A percentile compares a stretch with the other conserved stretches of the same genome.
Evolutionary conservation across 2,888 invertebrate genomes (phyloP).

Genomic region (Cantharis nigra): DNA sequence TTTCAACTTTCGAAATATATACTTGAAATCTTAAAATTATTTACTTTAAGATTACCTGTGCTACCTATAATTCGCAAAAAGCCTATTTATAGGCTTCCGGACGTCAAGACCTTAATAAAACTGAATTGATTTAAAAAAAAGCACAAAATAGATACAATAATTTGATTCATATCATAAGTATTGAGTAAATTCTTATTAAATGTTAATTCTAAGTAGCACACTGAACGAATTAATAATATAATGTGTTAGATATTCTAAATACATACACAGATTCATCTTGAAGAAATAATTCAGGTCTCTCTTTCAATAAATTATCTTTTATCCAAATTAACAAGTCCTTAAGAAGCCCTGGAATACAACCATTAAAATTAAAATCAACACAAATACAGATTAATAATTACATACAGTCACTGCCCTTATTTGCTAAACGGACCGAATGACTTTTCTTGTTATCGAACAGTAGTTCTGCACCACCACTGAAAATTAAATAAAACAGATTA

Average conservation of each 20-base stretch:
- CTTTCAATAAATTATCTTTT: slow-evolving; percentile 79
- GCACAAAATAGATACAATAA: too few relatives aligned
- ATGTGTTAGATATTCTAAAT: neutral
- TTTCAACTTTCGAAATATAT: too few relatives aligned
- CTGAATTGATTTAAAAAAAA: too few relatives aligned
- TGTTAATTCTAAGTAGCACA: neutral
- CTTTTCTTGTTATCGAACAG: slow-evolving; percentile 82
- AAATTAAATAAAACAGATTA: slow-evolving; percentile 46
- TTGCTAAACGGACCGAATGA: slow-evolving; percentile 68
- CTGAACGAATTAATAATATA: neutral
- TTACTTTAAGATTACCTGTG: too few relatives aligned
- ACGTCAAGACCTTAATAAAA: too few relatives aligned
- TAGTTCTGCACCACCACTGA: slow-evolving; percentile 89
- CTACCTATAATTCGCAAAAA: too few relatives aligned
- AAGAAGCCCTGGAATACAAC: slow-evolving; percentile 65
- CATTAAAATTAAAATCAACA: slow-evolving; percentile 5
- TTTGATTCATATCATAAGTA: too few relatives aligned
- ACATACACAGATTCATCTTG: slow-evolving; percentile 56
- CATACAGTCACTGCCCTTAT: slow-evolving; percentile 60
- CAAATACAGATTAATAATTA: slow-evolving; percentile 24
- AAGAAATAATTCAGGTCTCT: slow-evolving; percentile 76
- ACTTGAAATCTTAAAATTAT: too few relatives aligned
- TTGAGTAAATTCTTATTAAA: too few relatives aligned
- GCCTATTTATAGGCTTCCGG: too few relatives aligned
- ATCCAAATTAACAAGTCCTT: slow-evolving; percentile 79